These are phyloP conservation scores for Cariama cristata DNA, from an alignment of 2,113 vertebrate genomes.

Conservation along the genomic window DNA sequence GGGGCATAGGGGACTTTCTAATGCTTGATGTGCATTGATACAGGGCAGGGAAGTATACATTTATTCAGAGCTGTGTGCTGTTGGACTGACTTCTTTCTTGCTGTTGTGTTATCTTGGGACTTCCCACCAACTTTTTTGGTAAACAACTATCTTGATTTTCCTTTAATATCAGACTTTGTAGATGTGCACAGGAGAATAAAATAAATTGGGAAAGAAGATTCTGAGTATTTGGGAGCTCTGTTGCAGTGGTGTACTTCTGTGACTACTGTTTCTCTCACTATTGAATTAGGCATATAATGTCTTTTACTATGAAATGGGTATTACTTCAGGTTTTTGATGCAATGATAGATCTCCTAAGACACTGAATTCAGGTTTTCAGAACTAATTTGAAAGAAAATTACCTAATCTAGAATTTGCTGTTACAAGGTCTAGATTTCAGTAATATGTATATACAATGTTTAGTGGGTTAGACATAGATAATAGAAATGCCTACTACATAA, in stretches of 20 bases:
- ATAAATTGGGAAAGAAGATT: rapidly evolving
- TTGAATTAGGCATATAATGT: neutral
- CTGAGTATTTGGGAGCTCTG: neutral
- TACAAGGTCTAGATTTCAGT: neutral
- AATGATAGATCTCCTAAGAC: neutral
- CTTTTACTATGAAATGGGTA: neutral
- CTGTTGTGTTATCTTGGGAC: neutral
- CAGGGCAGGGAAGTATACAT: neutral
- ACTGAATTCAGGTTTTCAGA: neutral
- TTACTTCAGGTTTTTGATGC: neutral
- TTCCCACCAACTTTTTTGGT: neutral
- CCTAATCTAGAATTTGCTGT: neutral
- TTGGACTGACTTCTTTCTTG: neutral
- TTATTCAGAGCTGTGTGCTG: neutral
- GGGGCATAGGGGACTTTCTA: rapidly evolving
- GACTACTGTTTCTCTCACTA: neutral
- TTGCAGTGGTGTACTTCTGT: neutral
- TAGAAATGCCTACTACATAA: neutral
- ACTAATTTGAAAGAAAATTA: neutral
- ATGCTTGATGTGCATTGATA: neutral
- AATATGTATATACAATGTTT: neutral
- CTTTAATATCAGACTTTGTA: neutral
- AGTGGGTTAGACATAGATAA: neutral
- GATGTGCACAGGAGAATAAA: neutral
- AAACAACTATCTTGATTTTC: neutral